phyloP scores from a whole-genome alignment of 2,888 invertebrate genomes.

The Micoletzkya japonica region DNA sequence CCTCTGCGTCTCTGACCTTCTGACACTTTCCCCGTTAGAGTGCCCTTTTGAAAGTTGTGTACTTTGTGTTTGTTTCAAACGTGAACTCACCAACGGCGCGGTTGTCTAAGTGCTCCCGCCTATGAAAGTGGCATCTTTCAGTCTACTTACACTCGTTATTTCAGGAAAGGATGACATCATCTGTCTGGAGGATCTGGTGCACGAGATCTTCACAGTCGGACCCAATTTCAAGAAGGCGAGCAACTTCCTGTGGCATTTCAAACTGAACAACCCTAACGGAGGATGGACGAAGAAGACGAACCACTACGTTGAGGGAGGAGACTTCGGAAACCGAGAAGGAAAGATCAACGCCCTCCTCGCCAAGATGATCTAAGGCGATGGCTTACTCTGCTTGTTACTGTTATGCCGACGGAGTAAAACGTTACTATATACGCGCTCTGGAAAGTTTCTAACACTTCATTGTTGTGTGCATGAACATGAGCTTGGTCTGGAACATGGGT shows the following conservation, averaged over 20 bases:
- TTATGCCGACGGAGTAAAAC: constrained; percentile 22
- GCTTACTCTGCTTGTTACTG: constrained; percentile 20
- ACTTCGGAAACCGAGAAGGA: constrained; percentile 97
- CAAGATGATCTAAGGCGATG: constrained; percentile 85
- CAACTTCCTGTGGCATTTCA: constrained; percentile 99
- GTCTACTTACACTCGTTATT: constrained; percentile 23
- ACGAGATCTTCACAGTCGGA: constrained; percentile 88
- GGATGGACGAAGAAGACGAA: constrained; percentile 99
- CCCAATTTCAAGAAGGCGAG: constrained; percentile 82
- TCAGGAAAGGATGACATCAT: constrained; percentile 79
- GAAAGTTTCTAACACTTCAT: neutral
- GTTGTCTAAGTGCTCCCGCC: no score
- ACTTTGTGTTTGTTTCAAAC: no score
- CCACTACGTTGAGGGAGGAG: constrained; percentile 99
- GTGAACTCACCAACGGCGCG: no score
- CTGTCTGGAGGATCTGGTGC: constrained; percentile 96
- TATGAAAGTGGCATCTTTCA: constrained; percentile 19
- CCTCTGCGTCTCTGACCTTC: no score
- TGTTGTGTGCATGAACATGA: no score
- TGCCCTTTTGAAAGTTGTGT: no score
- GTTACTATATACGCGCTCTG: constrained; percentile 17
- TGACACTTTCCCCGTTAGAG: neutral
- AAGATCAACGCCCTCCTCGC: constrained; percentile 92
- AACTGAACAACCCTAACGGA: constrained; percentile 93
- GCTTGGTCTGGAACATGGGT: no score